Conservation (phyloP, 2,113 vertebrate species). For the Syrmaticus mikado region DNA sequence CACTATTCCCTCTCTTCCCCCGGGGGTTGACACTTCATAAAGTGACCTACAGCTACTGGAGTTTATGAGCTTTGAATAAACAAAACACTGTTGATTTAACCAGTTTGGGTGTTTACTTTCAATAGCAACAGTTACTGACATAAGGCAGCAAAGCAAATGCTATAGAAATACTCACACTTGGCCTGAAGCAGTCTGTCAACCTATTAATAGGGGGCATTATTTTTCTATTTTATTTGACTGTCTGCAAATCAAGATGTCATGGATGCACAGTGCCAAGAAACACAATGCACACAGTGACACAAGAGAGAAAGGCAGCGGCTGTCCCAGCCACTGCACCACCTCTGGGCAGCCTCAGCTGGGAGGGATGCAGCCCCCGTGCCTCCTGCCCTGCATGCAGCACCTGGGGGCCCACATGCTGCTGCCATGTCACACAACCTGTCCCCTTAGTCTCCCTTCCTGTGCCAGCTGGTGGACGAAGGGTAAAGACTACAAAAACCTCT, state of each 20-base stretch:
- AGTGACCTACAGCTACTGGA: constrained; percentile 69
- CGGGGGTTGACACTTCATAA: constrained; percentile 69
- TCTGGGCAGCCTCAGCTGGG: background rate
- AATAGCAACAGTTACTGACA: constrained; percentile 67
- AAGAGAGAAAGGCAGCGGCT: constrained; percentile 8
- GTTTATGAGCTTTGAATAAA: constrained; percentile 75
- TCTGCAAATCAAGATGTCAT: constrained; percentile 39
- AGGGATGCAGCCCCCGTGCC: background rate
- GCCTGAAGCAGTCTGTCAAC: constrained; percentile 51
- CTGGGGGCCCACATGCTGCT: background rate
- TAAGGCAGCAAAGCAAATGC: constrained; percentile 29
- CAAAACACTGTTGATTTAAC: constrained; percentile 68
- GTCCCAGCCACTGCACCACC: background rate
- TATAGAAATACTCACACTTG: constrained; percentile 51
- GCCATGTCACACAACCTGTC: background rate
- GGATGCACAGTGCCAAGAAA: constrained; percentile 40
- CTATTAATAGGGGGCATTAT: constrained; percentile 39
- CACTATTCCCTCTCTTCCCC: constrained; percentile 63
- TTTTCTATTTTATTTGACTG: constrained; percentile 65
- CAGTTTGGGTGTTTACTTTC: constrained; percentile 71
- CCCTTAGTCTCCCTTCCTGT: background rate
- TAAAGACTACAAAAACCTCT: fast-evolving
- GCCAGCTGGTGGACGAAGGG: background rate
- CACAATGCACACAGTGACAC: background rate
- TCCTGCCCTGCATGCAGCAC: background rate